These are phyloP conservation scores for Phenacoccus solenopsis DNA, from an alignment of 1,140 invertebrate species.

Conservation along the genomic window DNA sequence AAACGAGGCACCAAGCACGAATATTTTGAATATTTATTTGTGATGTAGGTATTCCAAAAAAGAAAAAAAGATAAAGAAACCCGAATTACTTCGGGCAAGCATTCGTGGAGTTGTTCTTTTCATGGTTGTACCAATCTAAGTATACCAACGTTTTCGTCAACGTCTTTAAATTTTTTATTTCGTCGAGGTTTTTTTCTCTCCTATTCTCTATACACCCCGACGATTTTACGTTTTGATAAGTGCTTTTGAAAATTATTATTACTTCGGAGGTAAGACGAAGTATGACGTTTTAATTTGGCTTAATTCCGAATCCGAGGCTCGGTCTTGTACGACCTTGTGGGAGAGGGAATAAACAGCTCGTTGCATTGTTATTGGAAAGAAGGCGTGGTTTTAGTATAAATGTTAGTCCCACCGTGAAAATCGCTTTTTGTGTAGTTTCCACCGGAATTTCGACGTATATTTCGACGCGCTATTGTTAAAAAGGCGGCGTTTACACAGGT, in stretches of 20 bases:
- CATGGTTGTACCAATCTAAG: no score
- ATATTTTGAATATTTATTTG: no score
- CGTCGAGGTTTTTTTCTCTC: no score
- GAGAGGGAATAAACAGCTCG: background rate
- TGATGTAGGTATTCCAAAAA: no score
- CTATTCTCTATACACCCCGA: background rate
- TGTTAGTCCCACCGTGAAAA: constrained; percentile 16
- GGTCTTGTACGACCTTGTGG: background rate
- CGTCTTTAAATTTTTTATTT: no score
- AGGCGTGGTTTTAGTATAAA: background rate
- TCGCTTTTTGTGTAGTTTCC: constrained; percentile 5
- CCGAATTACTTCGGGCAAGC: no score
- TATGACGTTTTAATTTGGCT: background rate
- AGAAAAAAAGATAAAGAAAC: no score
- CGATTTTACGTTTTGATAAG: background rate
- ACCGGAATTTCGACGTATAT: background rate
- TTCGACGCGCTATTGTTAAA: background rate
- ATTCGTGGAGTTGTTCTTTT: no score
- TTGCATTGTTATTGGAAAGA: constrained; percentile 16
- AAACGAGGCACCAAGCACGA: no score
- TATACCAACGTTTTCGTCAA: no score
- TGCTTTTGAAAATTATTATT: background rate
- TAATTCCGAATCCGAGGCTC: constrained; percentile 1
- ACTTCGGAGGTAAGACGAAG: background rate
- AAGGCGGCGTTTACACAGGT: background rate